Evolutionary conservation across 2,888 invertebrate genomes (phyloP).

Genomic region (Drosophila melanosoma): DNA sequence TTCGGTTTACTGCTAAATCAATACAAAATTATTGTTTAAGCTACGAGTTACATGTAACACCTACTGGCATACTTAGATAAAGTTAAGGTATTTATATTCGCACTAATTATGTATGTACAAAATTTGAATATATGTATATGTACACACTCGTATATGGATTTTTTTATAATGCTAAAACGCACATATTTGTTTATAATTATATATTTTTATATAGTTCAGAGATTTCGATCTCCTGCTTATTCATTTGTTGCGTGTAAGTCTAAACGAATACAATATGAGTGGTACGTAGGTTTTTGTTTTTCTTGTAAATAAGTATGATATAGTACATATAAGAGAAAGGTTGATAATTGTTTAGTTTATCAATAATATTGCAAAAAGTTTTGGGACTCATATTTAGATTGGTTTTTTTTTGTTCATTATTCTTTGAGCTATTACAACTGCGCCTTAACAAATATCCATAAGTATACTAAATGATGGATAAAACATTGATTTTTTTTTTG

Average conservation of each 20-base stretch:
- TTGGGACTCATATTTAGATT: slow-evolving; percentile 26
- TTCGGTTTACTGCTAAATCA: slow-evolving; percentile 64
- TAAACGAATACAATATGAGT: slow-evolving; percentile 41
- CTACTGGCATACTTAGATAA: slow-evolving; percentile 54
- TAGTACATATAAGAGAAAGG: slow-evolving; percentile 38
- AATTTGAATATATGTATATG: slow-evolving; percentile 33
- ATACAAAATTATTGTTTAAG: slow-evolving; percentile 63
- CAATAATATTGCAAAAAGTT: slow-evolving; percentile 64
- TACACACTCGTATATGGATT: slow-evolving; percentile 26
- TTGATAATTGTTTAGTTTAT: slow-evolving; percentile 36
- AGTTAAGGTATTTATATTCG: slow-evolving; percentile 37
- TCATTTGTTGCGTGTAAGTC: slow-evolving; percentile 28
- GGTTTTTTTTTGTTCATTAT: slow-evolving; percentile 1
- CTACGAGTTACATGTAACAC: slow-evolving; percentile 50
- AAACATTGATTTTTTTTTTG: slow-evolving; percentile 8
- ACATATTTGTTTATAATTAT: slow-evolving; percentile 40
- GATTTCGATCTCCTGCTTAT: slow-evolving; percentile 32
- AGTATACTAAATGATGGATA: slow-evolving; percentile 21
- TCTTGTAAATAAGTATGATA: slow-evolving; percentile 20
- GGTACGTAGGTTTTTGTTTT: slow-evolving; percentile 25
- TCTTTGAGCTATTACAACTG: slow-evolving; percentile 40
- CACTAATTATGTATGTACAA: slow-evolving; percentile 60
- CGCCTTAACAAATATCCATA: slow-evolving; percentile 22
- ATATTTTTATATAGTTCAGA: slow-evolving; percentile 14
- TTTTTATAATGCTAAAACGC: slow-evolving; percentile 71